Base-by-base conservation (phyloP, 1,140 invertebrate species). In the Cephus cinctus region DNA sequence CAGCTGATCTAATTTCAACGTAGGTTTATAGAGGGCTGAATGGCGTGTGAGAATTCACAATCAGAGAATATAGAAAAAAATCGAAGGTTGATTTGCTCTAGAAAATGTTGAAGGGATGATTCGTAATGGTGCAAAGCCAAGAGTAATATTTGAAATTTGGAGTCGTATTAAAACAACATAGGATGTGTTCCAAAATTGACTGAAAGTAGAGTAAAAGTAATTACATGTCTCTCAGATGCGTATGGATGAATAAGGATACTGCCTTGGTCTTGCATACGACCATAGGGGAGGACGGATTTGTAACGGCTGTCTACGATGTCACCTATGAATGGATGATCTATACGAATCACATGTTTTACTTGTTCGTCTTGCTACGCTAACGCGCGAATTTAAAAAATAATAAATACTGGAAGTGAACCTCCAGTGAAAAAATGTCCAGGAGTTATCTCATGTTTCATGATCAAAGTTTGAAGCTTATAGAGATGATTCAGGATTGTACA, bases 121-220 rank as follows among this genome's bases (percentile, higher is more conserved):
- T n/a, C n/a, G n/a, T n/a, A n/a, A n/a, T n/a, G n/a, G n/a, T n/a
- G n/a, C n/a, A n/a, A n/a, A n/a, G n/a, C n/a, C n/a, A n/a, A n/a
- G n/a, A n/a, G n/a, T n/a, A n/a, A n/a, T n/a, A n/a, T n/a, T n/a
- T n/a, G n/a, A n/a, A n/a, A n/a, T n/a, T n/a, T n/a, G n/a, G n/a
- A n/a, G n/a, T n/a, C n/a, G n/a, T n/a, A n/a, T n/a, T n/a, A 59
- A 8, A 56, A 47, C 18, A 45, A 11, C 35, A 43, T 20, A 22
- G 54, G 30, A 23, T 15, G 8, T 25, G 43, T 20, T 48, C 27
- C 57, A 56, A 38, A 42, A 49, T 42, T 47, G n/a, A 41, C 30
- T 31, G 34, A 41, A 45, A 48, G 25, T 30, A 8, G 3, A 36
- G 6, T 2, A 43, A 30, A 35, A 35, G 43, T n/a, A 21, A 48